Conservation (phyloP, 2,797 vertebrate genomes). For the Acomys russatus region DNA sequence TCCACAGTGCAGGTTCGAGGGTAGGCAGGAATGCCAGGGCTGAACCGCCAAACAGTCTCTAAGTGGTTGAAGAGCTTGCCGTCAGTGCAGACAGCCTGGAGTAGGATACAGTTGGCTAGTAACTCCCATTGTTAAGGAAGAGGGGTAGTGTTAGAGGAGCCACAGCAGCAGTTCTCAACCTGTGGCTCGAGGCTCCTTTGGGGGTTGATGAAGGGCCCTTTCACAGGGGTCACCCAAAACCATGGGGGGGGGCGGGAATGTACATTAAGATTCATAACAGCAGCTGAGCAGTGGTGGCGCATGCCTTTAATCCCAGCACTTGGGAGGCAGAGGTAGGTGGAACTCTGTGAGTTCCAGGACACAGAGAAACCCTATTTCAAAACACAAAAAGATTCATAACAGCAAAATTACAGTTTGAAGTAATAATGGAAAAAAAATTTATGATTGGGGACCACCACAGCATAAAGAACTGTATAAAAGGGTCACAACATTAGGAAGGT, state of each 20-base stretch:
- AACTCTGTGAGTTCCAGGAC: no score
- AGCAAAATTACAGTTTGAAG: not conserved
- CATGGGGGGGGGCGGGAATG: no score
- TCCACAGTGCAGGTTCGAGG: constrained; percentile 98
- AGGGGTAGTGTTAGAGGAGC: not conserved
- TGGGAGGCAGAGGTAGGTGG: no score
- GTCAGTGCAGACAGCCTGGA: constrained; percentile 95
- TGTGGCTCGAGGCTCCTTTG: not conserved
- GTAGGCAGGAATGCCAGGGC: constrained; percentile 97
- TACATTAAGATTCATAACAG: not conserved
- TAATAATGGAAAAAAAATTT: not conserved
- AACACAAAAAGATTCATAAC: no score
- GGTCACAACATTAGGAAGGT: not conserved
- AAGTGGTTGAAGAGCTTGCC: constrained; percentile 98
- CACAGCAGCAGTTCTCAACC: not conserved
- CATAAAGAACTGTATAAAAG: not conserved
- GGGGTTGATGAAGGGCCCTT: not conserved
- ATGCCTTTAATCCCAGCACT: no score
- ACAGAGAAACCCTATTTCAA: no score
- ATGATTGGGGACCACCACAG: not conserved
- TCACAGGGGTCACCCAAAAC: not conserved
- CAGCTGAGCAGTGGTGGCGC: not conserved
- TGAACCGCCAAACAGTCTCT: constrained; percentile 98
- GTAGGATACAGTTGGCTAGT: not conserved
- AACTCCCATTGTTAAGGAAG: not conserved